These are phyloP conservation scores for human DNA, from an alignment of 2,113 vertebrate genomes.

Conservation along the genomic window GRCh38 chrX:6486001-6486500, in stretches of 20 bases:
- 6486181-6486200: too few relatives aligned
- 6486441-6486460: not conserved
- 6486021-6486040: too few relatives aligned
- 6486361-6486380: not conserved
- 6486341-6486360: not conserved
- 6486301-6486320: not conserved
- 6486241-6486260: rapidly evolving
- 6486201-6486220: not conserved
- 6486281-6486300: not conserved
- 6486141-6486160: too few relatives aligned
- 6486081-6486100: too few relatives aligned
- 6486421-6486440: not conserved
- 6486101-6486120: too few relatives aligned
- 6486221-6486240: not conserved
- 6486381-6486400: too few relatives aligned
- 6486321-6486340: not conserved
- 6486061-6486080: too few relatives aligned
- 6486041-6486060: too few relatives aligned
- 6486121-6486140: too few relatives aligned
- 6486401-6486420: not conserved
- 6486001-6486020: too few relatives aligned
- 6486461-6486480: not conserved
- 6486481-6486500: not conserved
- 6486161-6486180: too few relatives aligned
- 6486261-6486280: not conserved